Base-by-base conservation (phyloP, 2,888 invertebrate genomes). In the Allophyes oxyacanthae region DNA sequence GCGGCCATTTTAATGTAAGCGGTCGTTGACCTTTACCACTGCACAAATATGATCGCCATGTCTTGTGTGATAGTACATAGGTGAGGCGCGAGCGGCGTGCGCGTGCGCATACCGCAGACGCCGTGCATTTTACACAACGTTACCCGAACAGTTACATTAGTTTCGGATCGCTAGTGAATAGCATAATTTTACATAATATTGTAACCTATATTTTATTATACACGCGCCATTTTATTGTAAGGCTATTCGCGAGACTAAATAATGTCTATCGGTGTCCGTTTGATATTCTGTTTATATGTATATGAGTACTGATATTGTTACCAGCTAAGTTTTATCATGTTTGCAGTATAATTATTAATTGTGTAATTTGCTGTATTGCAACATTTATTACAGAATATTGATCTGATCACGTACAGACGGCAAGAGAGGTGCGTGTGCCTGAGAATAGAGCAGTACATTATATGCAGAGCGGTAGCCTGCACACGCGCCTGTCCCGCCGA, bases 91-190 rank as follows among this genome's bases (percentile, higher is more conserved):
- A 32, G 51, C 43, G 40, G 42, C 55, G 77, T 30, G 73, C 76
- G 73, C 71, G 50, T 64, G 67, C 75, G 83, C 78, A 20, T 20
- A 4, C 4, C 83, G 79, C 79, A 78, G 69, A 80, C 78, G 72
- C 78, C 79, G 77, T 79, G 86, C 86, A 84, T 82, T 84, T 84
- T 78, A 83, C 82, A 83, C 71, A 84, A 85, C 81, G 90, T 91
- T 88, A 91, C 91, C 90, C 88, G 87, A 86, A 82, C 85, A 82
- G 87, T 88, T 88, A 85, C 88, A 84, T 84, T 83, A 88, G 88
- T 85, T 87, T 89, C 85, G 88, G 86, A 86, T 86, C 89, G 91
- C 90, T 90, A 89, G 90, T 84, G 84, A 78, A 85, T 87, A 89
- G 83, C 87, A 85, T 89, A 85, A 86, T 86, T 84, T 87, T 85